These are phyloP conservation scores for Vireo altiloquus DNA, from an alignment of 2,113 vertebrate genomes.

Conservation along the genomic window DNA sequence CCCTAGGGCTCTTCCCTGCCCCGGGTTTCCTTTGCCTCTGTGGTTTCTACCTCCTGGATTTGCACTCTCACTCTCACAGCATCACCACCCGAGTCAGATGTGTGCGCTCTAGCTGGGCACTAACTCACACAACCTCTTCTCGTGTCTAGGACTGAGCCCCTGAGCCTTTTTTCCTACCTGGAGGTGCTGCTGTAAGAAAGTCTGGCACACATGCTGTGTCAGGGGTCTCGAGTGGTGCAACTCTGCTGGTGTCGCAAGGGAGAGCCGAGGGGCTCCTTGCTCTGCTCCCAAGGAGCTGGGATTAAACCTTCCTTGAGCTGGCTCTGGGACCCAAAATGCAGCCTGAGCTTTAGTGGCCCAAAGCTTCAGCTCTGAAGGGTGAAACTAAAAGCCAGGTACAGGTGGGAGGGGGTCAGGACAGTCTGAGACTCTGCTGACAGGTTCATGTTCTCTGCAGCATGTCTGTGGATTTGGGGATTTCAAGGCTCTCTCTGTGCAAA, in stretches of 20 bases:
- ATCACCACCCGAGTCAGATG: fast-evolving
- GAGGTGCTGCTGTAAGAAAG: not conserved
- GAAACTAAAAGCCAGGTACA: not conserved
- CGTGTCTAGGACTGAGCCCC: fast-evolving
- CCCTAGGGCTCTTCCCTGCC: not conserved
- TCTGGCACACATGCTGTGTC: fast-evolving
- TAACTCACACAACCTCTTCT: not conserved
- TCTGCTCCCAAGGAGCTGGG: not conserved
- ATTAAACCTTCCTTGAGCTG: not conserved
- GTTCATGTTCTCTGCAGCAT: fast-evolving
- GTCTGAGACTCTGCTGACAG: not conserved
- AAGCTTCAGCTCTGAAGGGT: not conserved
- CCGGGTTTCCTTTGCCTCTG: fast-evolving
- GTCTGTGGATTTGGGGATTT: not conserved
- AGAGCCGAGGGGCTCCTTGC: not conserved
- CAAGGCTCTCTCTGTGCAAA: not conserved
- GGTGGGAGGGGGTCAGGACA: fast-evolving
- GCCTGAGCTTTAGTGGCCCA: not conserved
- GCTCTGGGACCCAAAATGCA: fast-evolving
- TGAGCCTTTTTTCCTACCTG: not conserved
- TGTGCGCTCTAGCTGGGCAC: fast-evolving
- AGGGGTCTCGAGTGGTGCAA: not conserved
- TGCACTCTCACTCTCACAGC: fast-evolving
- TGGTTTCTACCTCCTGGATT: not conserved
- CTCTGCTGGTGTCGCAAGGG: not conserved